These are phyloP conservation scores for Trigoniulus corallinus DNA, from an alignment of 1,140 invertebrate genomes.

Conservation along the genomic window DNA sequence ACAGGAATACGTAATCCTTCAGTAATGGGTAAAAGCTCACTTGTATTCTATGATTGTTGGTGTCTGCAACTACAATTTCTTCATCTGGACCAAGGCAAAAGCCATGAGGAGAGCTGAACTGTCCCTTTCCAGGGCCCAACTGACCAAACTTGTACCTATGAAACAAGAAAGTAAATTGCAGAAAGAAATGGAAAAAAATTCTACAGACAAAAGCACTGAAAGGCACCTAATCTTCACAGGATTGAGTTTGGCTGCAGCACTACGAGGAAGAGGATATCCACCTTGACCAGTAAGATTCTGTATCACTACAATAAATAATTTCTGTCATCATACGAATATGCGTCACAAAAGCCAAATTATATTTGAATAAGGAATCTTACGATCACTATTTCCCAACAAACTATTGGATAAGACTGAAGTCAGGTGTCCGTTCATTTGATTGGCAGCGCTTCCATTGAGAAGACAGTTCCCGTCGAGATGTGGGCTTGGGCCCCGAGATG, in stretches of 20 bases:
- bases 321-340: too few relatives aligned
- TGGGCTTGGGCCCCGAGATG: constrained; percentile 6
- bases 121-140: constrained; percentile 70
- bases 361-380: too few relatives aligned
- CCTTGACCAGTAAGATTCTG: too few relatives aligned
- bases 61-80: constrained; percentile 81
- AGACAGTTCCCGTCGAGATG: constrained; percentile 4
- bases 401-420: neutral
- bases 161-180: neutral
- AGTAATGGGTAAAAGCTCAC: constrained; percentile 6
- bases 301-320: too few relatives aligned
- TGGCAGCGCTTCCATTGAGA: constrained; percentile 3
- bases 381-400: neutral
- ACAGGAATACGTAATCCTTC: neutral
- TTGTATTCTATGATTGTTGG: constrained; percentile 87
- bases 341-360: too few relatives aligned
- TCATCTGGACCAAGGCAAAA: constrained; percentile 88
- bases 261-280: constrained; percentile 11
- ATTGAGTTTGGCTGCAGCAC: constrained; percentile 21
- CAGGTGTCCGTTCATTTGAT: neutral
- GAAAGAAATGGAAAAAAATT: neutral
- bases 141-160: constrained; percentile 82
- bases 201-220: constrained; percentile 3
- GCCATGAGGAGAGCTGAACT: constrained; percentile 92
- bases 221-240: constrained; percentile 32